Evolutionary conservation across 2,797 vertebrate species (phyloP).

Genomic region (Macroramphosus scolopax): DNA sequence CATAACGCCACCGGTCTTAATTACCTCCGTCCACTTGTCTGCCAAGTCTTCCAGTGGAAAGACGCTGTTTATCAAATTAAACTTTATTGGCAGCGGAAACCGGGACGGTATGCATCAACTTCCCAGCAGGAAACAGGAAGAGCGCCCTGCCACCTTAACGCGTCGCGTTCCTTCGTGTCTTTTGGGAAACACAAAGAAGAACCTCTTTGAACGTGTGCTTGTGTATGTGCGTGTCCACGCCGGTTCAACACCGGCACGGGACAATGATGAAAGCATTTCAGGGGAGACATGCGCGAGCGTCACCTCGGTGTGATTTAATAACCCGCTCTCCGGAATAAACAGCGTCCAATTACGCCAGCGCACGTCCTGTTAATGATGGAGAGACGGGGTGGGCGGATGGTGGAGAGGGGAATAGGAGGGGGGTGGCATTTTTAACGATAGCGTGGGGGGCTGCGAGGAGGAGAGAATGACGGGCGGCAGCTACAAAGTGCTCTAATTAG

Average conservation of each 20-base stretch:
- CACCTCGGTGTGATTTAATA: conserved; percentile 78
- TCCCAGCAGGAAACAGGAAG: conserved; percentile 20
- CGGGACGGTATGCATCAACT: conserved; percentile 20
- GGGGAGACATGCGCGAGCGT: conserved; percentile 60
- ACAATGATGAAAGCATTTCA: conserved; percentile 66
- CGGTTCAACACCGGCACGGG: conserved; percentile 56
- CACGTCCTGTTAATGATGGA: conserved; percentile 74
- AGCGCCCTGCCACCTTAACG: conserved; percentile 20
- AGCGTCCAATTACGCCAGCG: conserved; percentile 73
- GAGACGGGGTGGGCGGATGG: conserved; percentile 56
- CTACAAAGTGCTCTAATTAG: conserved; percentile 82
- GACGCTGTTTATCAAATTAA: conserved; percentile 40
- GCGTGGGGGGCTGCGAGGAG: conserved; percentile 53
- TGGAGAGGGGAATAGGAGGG: conserved; percentile 48
- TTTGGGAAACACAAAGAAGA: conserved; percentile 30
- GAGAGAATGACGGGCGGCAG: conserved; percentile 75
- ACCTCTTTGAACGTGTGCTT: conserved; percentile 28
- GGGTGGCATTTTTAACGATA: conserved; percentile 76
- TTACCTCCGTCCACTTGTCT: conserved; percentile 21
- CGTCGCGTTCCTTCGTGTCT: conserved; percentile 24
- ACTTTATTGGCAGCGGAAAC: conserved; percentile 37
- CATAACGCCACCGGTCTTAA: conserved; percentile 38
- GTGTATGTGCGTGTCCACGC: conserved; percentile 19
- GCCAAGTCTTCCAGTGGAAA: conserved; percentile 22
- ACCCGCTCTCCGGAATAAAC: conserved; percentile 75